Evolutionary conservation across 2,888 invertebrate genomes (phyloP), one percentile per base, ranked within the genome.

Genomic region (Pristionchus entomophagus): DNA sequence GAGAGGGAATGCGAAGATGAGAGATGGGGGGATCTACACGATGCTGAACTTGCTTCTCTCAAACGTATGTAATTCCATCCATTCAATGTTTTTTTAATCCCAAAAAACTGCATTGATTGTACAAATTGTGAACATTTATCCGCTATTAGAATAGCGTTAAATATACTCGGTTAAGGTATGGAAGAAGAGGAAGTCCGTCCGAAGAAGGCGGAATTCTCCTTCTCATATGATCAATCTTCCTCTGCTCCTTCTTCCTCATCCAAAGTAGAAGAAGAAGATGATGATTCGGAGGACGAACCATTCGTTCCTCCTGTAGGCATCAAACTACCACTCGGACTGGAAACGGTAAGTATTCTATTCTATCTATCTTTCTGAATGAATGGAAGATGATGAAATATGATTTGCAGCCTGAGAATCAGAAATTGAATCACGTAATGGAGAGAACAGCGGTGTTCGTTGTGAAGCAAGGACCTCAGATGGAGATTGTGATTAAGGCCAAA

Each of bases 401-500:
- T 26, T 87, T 91, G 88, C 69, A 92, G 91, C 93, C 93, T 4
- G 88, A 88, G 29, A 91, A 90, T 65, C 88, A 89, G 88, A 89
- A 90, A 78, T 89, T 89, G 53, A 89, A 91, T 77, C 89, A 97
- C 22, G 96, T 99, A 88, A 97, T 99, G 92, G 97, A 98, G 93
- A 97, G 97, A 94, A 99, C 95, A 0, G 95, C 95, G 2, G 88
- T 90, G 62, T 95, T 95, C 91, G 94, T 95, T 22, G 94, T 94
- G 3, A 88, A 89, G 10, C 89, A 90, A 81, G 99, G 99, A 0
- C 95, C 96, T 12, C 99, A 99, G 94, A 98, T 99, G 98, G 99
- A 99, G 95, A 98, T 99, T 90, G 95, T 99, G 19, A 96, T 99
- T 90, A 99, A 99, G 94, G 97, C 98, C 5, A 99, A 99, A 94